Evolutionary conservation across 2,888 invertebrate genomes (phyloP).

Genomic region (Lithophane semibrunnea): DNA sequence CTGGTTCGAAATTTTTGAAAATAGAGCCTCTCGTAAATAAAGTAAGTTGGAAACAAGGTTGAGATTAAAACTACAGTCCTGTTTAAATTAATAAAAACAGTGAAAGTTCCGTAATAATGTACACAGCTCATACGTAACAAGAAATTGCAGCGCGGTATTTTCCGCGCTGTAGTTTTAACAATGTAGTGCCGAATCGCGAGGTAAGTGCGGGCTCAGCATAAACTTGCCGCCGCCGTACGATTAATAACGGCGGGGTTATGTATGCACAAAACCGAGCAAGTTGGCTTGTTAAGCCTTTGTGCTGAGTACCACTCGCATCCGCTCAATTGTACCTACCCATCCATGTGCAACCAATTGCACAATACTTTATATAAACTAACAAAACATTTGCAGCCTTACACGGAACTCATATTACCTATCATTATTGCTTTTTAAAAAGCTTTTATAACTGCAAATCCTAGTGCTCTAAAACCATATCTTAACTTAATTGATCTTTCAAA

Average conservation of each 20-base stretch:
- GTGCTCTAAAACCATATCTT: constrained; percentile 30
- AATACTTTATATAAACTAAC: constrained; percentile 49
- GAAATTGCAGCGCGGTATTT: constrained; percentile 68
- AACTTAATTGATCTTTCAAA: constrained; percentile 70
- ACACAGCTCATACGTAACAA: constrained; percentile 65
- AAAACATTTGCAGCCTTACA: constrained; percentile 13
- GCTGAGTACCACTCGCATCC: constrained; percentile 68
- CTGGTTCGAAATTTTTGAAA: neutral
- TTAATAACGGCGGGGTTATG: constrained; percentile 80
- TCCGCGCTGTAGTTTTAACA: constrained; percentile 73
- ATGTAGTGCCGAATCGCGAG: constrained; percentile 74
- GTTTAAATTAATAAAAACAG: constrained; percentile 50
- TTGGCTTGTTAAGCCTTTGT: constrained; percentile 83
- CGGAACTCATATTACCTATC: neutral
- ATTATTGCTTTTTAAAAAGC: neutral
- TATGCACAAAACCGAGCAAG: constrained; percentile 79
- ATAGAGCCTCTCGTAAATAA: constrained; percentile 17
- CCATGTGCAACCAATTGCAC: constrained; percentile 36
- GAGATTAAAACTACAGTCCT: constrained; percentile 21
- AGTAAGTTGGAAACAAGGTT: constrained; percentile 10
- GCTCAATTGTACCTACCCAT: constrained; percentile 54
- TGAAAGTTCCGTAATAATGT: constrained; percentile 58
- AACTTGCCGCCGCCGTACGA: constrained; percentile 78
- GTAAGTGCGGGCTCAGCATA: constrained; percentile 71
- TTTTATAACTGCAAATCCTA: neutral